A percentile compares a stretch with the other conserved stretches of the same genome.
phyloP scores from a whole-genome alignment of 1,140 invertebrate species.

The Physella acuta region DNA sequence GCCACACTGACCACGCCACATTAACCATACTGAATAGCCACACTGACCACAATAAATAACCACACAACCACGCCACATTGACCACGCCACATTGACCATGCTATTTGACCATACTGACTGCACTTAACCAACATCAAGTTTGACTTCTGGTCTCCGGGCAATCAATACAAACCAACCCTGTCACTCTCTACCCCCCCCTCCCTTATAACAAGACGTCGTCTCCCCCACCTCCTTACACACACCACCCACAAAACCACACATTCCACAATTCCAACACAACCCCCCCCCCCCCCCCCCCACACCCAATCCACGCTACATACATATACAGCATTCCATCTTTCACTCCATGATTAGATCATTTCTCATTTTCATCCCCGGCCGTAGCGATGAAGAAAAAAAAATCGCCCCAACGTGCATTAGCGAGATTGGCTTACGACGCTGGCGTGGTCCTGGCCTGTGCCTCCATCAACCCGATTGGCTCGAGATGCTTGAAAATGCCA shows the following conservation, averaged over 20 bases:
- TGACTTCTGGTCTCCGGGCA: too few relatives aligned
- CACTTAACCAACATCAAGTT: too few relatives aligned
- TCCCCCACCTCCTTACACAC: too few relatives aligned
- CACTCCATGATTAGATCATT: slow-evolving; percentile 7
- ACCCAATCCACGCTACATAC: background rate
- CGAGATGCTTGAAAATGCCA: slow-evolving; percentile 12
- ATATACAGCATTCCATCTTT: slow-evolving; percentile 1
- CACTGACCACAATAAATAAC: too few relatives aligned
- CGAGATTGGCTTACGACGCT: slow-evolving; percentile 1
- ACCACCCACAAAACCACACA: background rate
- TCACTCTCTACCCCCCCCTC: too few relatives aligned
- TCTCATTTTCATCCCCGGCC: slow-evolving; percentile 5
- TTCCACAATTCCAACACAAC: background rate
- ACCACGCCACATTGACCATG: too few relatives aligned
- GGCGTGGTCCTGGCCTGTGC: background rate
- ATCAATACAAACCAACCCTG: too few relatives aligned
- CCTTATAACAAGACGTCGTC: too few relatives aligned
- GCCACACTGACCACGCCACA: too few relatives aligned
- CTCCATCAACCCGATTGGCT: slow-evolving; percentile 16
- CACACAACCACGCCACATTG: too few relatives aligned
- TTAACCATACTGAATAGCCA: too few relatives aligned
- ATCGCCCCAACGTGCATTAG: slow-evolving; percentile 10
- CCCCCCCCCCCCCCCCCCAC: background rate
- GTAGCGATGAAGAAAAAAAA: background rate
- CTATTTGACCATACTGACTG: too few relatives aligned